These are phyloP conservation scores for Stenchaetothrips biformis DNA, from an alignment of 2,888 invertebrate genomes.

Conservation along the genomic window DNA sequence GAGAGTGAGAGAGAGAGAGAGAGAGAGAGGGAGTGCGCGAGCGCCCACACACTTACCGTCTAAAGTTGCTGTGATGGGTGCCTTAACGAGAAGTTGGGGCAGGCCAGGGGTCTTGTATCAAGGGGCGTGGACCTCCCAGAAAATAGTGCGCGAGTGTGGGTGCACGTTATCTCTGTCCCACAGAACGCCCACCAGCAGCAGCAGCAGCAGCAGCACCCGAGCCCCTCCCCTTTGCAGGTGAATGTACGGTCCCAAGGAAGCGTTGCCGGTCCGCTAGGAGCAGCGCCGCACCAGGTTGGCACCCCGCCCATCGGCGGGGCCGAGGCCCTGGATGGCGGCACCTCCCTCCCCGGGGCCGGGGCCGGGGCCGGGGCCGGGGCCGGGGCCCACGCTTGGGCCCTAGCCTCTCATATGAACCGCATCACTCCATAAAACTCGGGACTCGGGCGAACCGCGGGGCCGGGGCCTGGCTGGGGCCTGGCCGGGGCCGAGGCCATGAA, in stretches of 20 bases:
- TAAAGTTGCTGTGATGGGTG: too few relatives aligned
- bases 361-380: not conserved
- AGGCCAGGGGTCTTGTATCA: too few relatives aligned
- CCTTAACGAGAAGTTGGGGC: too few relatives aligned
- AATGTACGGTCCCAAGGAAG: not conserved
- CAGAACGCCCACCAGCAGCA: too few relatives aligned
- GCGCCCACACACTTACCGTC: too few relatives aligned
- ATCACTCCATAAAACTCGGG: slow-evolving; percentile 8
- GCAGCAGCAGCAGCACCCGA: not conserved
- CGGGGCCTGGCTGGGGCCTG: not conserved
- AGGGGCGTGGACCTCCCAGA: too few relatives aligned
- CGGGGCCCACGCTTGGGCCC: not conserved
- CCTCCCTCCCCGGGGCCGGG: not conserved
- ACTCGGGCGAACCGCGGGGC: not conserved
- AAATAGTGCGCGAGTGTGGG: too few relatives aligned
- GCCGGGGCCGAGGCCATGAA: not conserved
- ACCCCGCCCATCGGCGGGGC: not conserved
- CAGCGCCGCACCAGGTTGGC: not conserved
- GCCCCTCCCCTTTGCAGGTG: not conserved
- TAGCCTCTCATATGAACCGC: slow-evolving; percentile 4
- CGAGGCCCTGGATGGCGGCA: not conserved
- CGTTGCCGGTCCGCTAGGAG: too few relatives aligned
- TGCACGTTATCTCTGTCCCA: too few relatives aligned
- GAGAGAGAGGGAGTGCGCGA: too few relatives aligned
- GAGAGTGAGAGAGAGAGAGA: too few relatives aligned